Evolutionary conservation across 2,113 vertebrate genomes (phyloP).

Genomic region (Halichoeres trimaculatus): DNA sequence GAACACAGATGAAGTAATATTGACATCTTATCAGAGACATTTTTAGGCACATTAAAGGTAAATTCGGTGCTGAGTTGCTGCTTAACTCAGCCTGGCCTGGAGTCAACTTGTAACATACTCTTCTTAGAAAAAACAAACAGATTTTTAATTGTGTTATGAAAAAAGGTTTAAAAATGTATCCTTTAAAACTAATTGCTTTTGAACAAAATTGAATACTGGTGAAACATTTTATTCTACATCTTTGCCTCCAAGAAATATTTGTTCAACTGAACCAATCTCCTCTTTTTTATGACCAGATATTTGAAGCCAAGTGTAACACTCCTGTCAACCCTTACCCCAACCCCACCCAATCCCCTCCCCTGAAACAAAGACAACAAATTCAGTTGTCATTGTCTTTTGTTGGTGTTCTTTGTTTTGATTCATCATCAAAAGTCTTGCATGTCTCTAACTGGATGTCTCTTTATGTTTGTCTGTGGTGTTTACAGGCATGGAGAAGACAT

Average conservation of each 20-base stretch:
- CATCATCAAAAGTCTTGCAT: no score
- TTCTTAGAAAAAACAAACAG: no score
- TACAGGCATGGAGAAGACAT: conserved; percentile 94
- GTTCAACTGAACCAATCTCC: conserved; percentile 22
- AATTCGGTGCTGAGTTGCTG: no score
- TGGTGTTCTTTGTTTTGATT: background rate
- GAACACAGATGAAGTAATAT: no score
- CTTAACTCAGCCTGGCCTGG: no score
- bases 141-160: no score
- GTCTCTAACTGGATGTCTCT: conserved; percentile 34
- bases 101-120: no score
- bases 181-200: no score
- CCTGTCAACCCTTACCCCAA: background rate
- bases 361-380: conserved; percentile 21
- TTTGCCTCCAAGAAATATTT: conserved; percentile 45
- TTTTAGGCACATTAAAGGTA: no score
- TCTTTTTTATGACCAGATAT: conserved; percentile 13
- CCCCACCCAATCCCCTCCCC: background rate
- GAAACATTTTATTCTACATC: conserved; percentile 1
- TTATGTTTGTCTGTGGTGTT: conserved; percentile 45
- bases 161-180: no score
- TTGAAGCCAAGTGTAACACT: conserved; percentile 5
- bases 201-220: no score
- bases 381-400: conserved; percentile 26
- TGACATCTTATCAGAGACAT: no score